phyloP scores from a whole-genome alignment of 2,888 invertebrate genomes.

The Chaetogeoica ovagalla region DNA sequence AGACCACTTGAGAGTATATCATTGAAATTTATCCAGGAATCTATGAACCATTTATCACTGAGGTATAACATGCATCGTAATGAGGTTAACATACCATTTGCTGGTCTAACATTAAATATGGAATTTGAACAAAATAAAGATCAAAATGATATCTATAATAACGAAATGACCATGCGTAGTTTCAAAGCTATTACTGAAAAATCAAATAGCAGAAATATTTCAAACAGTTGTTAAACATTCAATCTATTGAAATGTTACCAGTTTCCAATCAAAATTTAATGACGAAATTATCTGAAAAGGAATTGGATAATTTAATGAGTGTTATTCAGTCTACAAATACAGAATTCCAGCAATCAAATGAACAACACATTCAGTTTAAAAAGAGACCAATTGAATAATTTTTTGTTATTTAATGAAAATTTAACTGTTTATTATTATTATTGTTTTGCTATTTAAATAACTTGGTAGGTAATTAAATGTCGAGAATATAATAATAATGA shows the following conservation, averaged over 20 bases:
- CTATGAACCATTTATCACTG: slow-evolving; percentile 34
- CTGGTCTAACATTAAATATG: slow-evolving; percentile 19
- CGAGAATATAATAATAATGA: too few species aligned
- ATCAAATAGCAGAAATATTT: not conserved
- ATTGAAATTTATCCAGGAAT: slow-evolving; percentile 16
- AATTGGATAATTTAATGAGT: not conserved
- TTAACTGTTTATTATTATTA: too few species aligned
- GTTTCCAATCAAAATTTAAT: not conserved
- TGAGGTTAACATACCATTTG: slow-evolving; percentile 32
- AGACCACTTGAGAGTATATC: slow-evolving; percentile 28
- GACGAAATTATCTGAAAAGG: not conserved
- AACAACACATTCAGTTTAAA: slow-evolving; percentile 28
- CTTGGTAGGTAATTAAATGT: too few species aligned
- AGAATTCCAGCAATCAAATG: too few species aligned
- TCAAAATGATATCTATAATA: slow-evolving; percentile 16
- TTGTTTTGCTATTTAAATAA: too few species aligned
- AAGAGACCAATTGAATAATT: slow-evolving; percentile 35
- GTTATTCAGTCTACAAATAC: not conserved
- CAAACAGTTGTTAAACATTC: not conserved
- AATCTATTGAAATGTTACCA: not conserved
- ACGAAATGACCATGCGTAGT: not conserved
- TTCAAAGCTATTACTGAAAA: slow-evolving; percentile 14
- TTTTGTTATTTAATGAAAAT: too few species aligned
- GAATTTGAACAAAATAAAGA: slow-evolving; percentile 35
- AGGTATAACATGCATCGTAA: slow-evolving; percentile 1